Evolutionary conservation across 2,797 vertebrate genomes (phyloP).

Genomic region (Gallinago solitaria): DNA sequence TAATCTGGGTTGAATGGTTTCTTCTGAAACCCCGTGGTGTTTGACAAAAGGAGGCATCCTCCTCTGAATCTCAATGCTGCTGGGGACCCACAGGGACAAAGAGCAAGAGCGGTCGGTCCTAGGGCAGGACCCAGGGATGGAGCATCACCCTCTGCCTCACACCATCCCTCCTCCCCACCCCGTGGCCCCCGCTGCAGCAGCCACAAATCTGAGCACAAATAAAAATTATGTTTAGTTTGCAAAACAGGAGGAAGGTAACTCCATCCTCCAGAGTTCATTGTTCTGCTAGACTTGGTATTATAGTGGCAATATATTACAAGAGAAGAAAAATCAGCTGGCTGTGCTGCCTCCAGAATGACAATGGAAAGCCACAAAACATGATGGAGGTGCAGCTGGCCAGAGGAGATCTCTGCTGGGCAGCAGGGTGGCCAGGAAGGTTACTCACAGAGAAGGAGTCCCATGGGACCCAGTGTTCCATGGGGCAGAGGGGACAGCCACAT

Average conservation of each 20-base stretch:
- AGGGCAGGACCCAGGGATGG: fast-evolving
- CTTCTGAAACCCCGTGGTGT: neutral
- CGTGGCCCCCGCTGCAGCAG: neutral
- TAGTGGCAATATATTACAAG: constrained; percentile 56
- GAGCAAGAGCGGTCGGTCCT: neutral
- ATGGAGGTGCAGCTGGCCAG: neutral
- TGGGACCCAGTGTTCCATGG: neutral
- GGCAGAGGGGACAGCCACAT: fast-evolving
- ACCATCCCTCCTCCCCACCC: fast-evolving
- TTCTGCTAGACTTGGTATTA: constrained; percentile 69
- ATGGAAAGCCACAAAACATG: neutral
- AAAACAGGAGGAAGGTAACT: constrained; percentile 59
- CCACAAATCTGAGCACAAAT: constrained; percentile 24
- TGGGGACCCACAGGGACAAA: neutral
- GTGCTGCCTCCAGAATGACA: constrained; percentile 25
- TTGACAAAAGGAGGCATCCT: neutral
- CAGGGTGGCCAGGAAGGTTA: neutral
- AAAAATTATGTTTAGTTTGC: constrained; percentile 70
- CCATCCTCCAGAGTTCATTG: constrained; percentile 65
- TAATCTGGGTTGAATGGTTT: constrained; percentile 56
- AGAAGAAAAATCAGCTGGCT: constrained; percentile 46
- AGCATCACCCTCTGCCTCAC: neutral
- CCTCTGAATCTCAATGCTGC: neutral
- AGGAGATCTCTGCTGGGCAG: neutral
- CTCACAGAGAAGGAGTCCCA: fast-evolving